Conservation (phyloP, 2,113 vertebrate species). For the Daphoenositta chrysoptera region DNA sequence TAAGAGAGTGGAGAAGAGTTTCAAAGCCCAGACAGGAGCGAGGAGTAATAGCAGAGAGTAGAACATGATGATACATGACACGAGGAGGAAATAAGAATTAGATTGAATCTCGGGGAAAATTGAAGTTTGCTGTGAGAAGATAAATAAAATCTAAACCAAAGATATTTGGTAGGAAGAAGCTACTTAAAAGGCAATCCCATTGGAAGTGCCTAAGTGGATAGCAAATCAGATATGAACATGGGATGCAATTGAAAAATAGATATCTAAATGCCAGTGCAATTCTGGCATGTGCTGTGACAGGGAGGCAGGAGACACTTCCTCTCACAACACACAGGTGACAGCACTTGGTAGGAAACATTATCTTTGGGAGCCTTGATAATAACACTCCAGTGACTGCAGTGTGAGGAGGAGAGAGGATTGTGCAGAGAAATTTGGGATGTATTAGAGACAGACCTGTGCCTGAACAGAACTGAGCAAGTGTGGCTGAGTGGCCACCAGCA, state of each 20-base stretch:
- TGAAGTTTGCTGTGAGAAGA: not conserved
- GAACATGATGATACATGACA: not conserved
- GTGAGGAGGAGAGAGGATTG: not conserved
- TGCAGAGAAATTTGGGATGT: not conserved
- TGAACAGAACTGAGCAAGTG: not conserved
- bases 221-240: not conserved
- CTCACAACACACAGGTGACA: not conserved
- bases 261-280: not conserved
- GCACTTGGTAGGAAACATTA: not conserved
- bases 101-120: not conserved
- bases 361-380: not conserved
- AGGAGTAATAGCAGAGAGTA: not conserved
- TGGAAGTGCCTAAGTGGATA: not conserved
- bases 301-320: not conserved
- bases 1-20: not conserved
- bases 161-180: not conserved
- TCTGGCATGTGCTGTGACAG: not conserved
- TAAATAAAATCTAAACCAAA: slow-evolving; percentile 4
- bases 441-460: accelerated
- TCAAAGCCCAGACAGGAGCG: not conserved
- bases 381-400: not conserved
- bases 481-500: not conserved
- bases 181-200: not conserved
- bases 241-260: not conserved
- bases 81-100: slow-evolving; percentile 13